Evolutionary conservation across 2,113 vertebrate genomes (phyloP).

Genomic region (Cephalopholis sonnerati): DNA sequence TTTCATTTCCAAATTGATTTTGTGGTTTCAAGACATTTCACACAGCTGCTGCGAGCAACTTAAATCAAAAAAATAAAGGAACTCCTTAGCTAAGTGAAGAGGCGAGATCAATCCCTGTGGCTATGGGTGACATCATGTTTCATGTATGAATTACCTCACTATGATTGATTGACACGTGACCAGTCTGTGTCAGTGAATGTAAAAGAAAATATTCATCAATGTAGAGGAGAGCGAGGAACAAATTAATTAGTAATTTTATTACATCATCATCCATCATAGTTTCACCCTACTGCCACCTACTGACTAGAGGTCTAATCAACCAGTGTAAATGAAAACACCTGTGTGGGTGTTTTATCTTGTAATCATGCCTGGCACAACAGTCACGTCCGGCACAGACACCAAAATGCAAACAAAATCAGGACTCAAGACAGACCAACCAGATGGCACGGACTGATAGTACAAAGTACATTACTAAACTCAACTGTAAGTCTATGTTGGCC

Average conservation of each 20-base stretch:
- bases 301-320: constrained; percentile 10
- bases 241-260: not conserved
- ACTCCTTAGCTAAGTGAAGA: not conserved
- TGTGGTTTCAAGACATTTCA: not conserved
- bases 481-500: not conserved
- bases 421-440: not conserved
- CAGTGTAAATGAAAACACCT: not conserved
- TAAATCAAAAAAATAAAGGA: not conserved
- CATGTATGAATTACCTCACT: not conserved
- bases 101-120: not conserved
- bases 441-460: not conserved
- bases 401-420: not conserved
- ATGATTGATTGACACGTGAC: not conserved
- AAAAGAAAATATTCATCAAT: not conserved
- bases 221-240: not conserved
- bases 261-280: constrained; percentile 6
- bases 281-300: constrained; percentile 10
- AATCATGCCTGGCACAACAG: not conserved
- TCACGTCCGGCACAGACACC: not conserved
- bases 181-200: not conserved
- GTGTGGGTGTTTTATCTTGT: constrained; percentile 11
- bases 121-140: not conserved
- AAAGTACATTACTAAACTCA: not conserved
- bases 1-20: not conserved
- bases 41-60: not conserved